Evolutionary conservation across 1,140 invertebrate species (phyloP), one percentile per base, ranked within the genome.

Genomic region (Drosophila gunungcola): DNA sequence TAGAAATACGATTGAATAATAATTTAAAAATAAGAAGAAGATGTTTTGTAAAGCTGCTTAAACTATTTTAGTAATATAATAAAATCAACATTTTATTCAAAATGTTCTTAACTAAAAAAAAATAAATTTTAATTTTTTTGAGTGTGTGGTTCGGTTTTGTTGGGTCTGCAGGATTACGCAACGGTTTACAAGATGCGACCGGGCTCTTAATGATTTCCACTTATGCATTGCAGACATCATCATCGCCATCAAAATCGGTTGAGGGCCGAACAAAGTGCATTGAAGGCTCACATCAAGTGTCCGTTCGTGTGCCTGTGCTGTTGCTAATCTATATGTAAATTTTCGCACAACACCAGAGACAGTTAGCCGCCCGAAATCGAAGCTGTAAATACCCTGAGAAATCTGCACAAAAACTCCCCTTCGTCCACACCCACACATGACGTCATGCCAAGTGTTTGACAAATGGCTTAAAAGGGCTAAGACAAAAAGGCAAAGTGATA

Each of bases 251-350:
- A 11, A 25, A 62, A 57, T 55, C 48, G 52, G 25, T 11, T 32
- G 60, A 70, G 72, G 48, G 39, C 56, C 58, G 61, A 1, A 13
- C 48, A 74, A 62, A 81, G 78, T 83, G 72, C 80, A 79, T 46
- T 54, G 39, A 42, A 38, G 41, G 43, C 34, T 32, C 43, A 11
- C 63, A 83, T 79, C 72, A 67, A 83, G 64, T 67, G 70, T 63
- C 57, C 51, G 43, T 65, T 48, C 41, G 51, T 68, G 53, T 13
- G 41, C 43, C 36, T 41, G 57, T 78, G 68, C 76, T 67, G 75
- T 73, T 88, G 83, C 80, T 88, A 86, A 86, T 86, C 83, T 83
- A 86, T 86, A 88, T 86, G 84, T 86, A 86, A 89, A 86, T 86
- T 86, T 73, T 68, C 45, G 49, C 58, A 64, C 52, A 56, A 48